Evolutionary conservation across 2,113 vertebrate species (phyloP).

Genomic region (Zosterops pallidus): DNA sequence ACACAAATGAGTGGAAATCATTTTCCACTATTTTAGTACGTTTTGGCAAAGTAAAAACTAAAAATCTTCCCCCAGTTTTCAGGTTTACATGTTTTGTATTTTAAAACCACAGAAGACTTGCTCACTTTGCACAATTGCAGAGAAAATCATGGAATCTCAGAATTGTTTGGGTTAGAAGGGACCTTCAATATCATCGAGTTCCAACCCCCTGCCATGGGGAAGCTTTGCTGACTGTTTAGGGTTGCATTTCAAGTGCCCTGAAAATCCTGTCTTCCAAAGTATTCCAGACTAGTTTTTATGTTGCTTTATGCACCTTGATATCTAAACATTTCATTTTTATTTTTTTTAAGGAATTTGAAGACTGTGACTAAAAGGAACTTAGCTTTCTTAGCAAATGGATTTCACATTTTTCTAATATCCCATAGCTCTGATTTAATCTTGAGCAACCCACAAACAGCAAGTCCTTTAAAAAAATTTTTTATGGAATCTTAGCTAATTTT

Average conservation of each 20-base stretch:
- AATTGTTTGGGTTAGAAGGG: neutral
- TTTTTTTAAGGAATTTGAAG: neutral
- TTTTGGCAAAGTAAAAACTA: neutral
- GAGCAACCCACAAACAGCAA: neutral
- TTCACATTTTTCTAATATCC: neutral
- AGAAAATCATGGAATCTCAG: neutral
- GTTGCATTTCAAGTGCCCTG: neutral
- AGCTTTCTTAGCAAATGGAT: neutral
- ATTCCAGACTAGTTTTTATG: neutral
- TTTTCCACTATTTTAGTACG: neutral
- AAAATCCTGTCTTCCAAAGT: neutral
- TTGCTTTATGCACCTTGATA: neutral
- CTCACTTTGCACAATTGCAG: neutral
- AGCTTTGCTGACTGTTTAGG: neutral
- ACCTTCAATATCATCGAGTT: neutral
- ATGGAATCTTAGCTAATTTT: slow-evolving; percentile 28
- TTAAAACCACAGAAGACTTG: neutral
- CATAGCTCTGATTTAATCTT: neutral
- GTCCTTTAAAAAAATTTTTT: neutral
- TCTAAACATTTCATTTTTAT: neutral
- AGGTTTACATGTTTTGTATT: neutral
- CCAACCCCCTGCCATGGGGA: neutral
- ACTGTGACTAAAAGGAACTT: neutral
- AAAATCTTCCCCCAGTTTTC: neutral
- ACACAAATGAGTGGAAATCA: neutral